Conservation (phyloP, 2,113 vertebrate species). For the Sakesphorus luctuosus region DNA sequence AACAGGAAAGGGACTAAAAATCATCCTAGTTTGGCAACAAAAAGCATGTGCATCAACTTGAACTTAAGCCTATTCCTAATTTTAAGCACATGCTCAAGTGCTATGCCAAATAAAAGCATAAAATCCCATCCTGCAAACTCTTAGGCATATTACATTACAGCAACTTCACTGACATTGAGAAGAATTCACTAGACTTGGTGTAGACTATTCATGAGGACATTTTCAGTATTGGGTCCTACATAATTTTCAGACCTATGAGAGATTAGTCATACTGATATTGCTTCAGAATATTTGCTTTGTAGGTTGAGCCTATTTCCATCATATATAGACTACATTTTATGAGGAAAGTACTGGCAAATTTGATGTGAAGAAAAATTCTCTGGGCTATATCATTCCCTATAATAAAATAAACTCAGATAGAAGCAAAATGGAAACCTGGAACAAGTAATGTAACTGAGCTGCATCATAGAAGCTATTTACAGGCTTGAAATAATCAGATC, state of each 20-base stretch:
- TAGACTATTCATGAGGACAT: neutral
- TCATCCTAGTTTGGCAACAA: neutral
- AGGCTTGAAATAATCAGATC: conserved; percentile 51
- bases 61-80: neutral
- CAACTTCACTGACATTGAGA: neutral
- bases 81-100: neutral
- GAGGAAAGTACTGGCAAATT: conserved; percentile 28
- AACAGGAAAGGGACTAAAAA: neutral
- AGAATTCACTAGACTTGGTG: neutral
- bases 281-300: neutral
- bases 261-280: neutral
- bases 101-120: neutral
- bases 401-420: conserved; percentile 65
- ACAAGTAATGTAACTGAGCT: neutral
- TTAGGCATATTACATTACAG: neutral
- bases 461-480: conserved; percentile 36
- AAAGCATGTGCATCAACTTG: neutral
- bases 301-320: conserved; percentile 24
- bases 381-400: conserved; percentile 22
- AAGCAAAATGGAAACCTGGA: conserved; percentile 43
- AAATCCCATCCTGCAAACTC: neutral
- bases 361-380: conserved; percentile 48
- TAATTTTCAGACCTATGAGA: neutral
- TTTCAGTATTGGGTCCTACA: neutral
- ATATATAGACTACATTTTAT: conserved; percentile 7